These are phyloP conservation scores for Triplophysa dalaica DNA, from an alignment of 2,113 vertebrate genomes.

Conservation along the genomic window DNA sequence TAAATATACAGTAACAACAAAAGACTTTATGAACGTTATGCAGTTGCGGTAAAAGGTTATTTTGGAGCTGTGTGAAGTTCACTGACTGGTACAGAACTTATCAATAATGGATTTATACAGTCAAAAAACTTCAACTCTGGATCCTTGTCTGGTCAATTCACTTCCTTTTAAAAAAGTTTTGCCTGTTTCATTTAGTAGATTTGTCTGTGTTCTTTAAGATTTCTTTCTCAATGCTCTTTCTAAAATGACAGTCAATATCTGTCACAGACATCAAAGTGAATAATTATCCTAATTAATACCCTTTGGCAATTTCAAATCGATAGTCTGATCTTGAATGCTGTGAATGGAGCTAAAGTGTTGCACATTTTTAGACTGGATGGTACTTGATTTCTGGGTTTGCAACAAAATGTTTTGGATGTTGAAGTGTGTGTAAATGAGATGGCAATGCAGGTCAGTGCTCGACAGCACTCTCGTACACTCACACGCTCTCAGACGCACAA, in stretches of 20 bases:
- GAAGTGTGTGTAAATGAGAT: slow-evolving; percentile 42
- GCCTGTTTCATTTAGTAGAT: slow-evolving; percentile 45
- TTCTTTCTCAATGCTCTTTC: slow-evolving; percentile 41
- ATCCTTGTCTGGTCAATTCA: slow-evolving; percentile 17
- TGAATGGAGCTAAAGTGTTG: slow-evolving; percentile 26
- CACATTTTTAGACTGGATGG: slow-evolving; percentile 19
- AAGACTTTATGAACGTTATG: slow-evolving; percentile 14
- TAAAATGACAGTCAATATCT: slow-evolving; percentile 65
- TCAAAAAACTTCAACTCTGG: slow-evolving; percentile 1
- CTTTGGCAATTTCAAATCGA: slow-evolving; percentile 66
- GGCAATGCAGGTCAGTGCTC: slow-evolving; percentile 21
- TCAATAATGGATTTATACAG: neutral
- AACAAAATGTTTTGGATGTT: slow-evolving; percentile 22
- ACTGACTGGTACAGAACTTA: neutral
- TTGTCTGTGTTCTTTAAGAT: slow-evolving; percentile 45
- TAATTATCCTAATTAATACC: slow-evolving; percentile 78
- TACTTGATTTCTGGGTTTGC: slow-evolving; percentile 18
- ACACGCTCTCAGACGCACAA: neutral
- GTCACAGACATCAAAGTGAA: slow-evolving; percentile 71
- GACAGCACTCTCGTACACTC: neutral
- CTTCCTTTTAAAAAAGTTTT: slow-evolving; percentile 39
- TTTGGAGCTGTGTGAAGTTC: neutral
- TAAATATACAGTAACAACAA: neutral
- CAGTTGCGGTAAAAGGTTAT: slow-evolving; percentile 27
- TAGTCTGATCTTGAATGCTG: slow-evolving; percentile 31